Evolutionary conservation across 2,888 invertebrate genomes (phyloP).

Genomic region (Neuroscelio doddi): DNA sequence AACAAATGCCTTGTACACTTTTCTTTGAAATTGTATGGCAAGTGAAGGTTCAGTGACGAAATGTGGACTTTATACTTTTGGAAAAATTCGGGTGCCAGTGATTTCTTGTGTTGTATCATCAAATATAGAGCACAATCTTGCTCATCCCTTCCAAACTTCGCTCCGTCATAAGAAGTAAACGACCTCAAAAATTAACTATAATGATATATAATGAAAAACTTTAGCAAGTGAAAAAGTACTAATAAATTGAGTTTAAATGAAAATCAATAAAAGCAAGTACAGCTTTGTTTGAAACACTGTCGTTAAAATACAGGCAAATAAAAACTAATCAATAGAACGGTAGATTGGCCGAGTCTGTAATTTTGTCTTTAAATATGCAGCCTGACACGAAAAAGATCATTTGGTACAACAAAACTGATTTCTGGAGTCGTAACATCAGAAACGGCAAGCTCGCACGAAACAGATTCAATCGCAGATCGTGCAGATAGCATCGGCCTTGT

Average conservation of each 20-base stretch:
- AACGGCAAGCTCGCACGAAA: conserved; percentile 4
- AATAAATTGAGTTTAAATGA: no score
- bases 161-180: conserved; percentile 40
- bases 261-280: no score
- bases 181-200: no score
- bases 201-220: no score
- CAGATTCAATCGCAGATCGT: conserved; percentile 5
- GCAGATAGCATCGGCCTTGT: conserved; percentile 4
- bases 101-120: conserved; percentile 40
- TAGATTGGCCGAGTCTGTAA: background rate
- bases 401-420: background rate
- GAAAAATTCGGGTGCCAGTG: background rate
- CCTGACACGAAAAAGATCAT: background rate
- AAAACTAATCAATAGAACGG: background rate
- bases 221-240: no score
- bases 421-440: background rate
- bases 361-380: background rate
- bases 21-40: conserved; percentile 30
- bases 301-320: no score
- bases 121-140: conserved; percentile 36
- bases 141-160: conserved; percentile 55
- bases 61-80: background rate
- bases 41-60: conserved; percentile 41
- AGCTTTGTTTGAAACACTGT: no score
- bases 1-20: conserved; percentile 13